A percentile compares a stretch with the other conserved stretches of the same genome.
These are phyloP conservation scores for Cichladusa arquata DNA, from an alignment of 2,113 vertebrate genomes.

Conservation along the genomic window DNA sequence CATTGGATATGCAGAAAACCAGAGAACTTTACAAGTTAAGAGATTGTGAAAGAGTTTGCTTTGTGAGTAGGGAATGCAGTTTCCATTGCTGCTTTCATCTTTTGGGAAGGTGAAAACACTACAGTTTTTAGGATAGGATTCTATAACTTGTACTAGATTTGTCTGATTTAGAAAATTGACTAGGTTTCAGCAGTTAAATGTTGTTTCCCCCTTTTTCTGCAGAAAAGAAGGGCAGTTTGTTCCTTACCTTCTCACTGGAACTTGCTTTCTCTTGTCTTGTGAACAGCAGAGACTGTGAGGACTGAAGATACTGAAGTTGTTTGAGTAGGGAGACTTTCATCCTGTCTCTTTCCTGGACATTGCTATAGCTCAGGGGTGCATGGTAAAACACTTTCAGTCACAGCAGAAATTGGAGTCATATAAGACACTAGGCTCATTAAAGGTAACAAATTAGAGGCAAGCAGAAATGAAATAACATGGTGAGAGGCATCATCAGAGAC, in stretches of 20 bases:
- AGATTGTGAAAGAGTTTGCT: neutral
- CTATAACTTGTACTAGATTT: neutral
- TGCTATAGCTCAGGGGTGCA: rapidly evolving
- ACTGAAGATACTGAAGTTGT: neutral
- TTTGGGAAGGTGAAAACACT: neutral
- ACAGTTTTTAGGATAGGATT: neutral
- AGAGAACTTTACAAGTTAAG: neutral
- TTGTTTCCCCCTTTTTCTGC: neutral
- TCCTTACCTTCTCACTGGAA: neutral
- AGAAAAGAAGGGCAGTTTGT: neutral
- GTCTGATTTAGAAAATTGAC: neutral
- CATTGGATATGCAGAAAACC: neutral
- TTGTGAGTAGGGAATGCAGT: neutral
- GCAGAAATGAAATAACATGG: neutral
- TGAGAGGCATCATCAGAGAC: neutral
- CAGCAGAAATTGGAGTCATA: neutral
- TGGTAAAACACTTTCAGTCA: neutral
- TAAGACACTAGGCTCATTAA: neutral
- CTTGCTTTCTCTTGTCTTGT: neutral
- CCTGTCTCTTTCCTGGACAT: neutral
- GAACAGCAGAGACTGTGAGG: neutral
- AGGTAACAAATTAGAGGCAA: neutral
- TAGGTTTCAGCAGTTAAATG: neutral
- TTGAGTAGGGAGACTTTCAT: neutral
- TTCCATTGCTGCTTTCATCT: neutral